These are phyloP conservation scores for Glossophaga mutica DNA, from an alignment of 2,797 vertebrate species.

Conservation along the genomic window DNA sequence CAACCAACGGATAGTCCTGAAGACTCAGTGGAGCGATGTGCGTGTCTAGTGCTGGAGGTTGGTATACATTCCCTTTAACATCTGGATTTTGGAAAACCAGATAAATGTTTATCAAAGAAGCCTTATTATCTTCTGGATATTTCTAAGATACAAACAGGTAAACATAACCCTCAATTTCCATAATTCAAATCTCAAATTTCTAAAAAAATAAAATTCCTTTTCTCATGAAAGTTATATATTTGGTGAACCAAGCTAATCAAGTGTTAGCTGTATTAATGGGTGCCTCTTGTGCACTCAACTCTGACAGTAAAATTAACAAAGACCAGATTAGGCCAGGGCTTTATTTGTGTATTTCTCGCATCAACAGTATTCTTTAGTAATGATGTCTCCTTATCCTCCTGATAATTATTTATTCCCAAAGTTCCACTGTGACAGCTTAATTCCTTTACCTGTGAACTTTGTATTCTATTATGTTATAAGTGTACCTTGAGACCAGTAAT, in stretches of 20 bases:
- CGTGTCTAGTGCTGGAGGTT: background rate
- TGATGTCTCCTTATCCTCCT: background rate
- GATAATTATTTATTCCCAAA: background rate
- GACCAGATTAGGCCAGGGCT: background rate
- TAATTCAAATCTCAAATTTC: background rate
- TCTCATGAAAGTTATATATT: background rate
- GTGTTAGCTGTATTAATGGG: background rate
- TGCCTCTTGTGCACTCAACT: background rate
- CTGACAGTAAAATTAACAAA: conserved; percentile 1
- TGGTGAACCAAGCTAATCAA: background rate
- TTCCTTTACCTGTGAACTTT: conserved; percentile 12
- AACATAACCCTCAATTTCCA: background rate
- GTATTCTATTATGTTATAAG: background rate
- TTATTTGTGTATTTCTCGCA: background rate
- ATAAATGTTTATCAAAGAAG: background rate
- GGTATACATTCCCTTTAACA: background rate
- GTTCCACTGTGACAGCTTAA: background rate
- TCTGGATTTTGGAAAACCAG: background rate
- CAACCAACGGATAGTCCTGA: background rate
- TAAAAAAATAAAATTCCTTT: background rate
- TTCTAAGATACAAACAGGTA: background rate
- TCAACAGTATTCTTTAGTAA: conserved; percentile 22
- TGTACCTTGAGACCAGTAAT: background rate
- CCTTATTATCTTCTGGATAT: background rate
- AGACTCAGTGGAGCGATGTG: background rate